phyloP scores from a whole-genome alignment of 2,113 vertebrate genomes.

The Motacilla alba region DNA sequence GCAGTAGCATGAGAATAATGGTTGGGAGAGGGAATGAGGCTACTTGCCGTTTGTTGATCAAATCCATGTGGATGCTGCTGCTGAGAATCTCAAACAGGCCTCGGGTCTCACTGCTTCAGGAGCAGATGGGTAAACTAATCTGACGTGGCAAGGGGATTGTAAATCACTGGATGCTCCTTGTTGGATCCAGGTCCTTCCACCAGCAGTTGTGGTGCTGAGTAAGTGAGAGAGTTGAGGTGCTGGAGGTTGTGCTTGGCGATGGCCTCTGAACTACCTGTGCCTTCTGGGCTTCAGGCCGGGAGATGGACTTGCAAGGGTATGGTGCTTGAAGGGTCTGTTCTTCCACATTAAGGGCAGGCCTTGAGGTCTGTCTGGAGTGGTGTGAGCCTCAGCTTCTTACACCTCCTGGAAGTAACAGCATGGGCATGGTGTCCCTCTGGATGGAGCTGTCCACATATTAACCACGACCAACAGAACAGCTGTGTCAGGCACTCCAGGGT shows the following conservation, averaged over 20 bases:
- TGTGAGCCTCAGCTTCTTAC: neutral
- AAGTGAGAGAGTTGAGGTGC: neutral
- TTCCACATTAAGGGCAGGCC: neutral
- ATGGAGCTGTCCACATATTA: neutral
- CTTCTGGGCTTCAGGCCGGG: neutral
- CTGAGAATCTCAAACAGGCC: neutral
- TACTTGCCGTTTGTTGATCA: neutral
- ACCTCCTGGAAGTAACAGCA: neutral
- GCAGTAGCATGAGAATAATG: neutral
- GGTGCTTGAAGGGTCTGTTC: neutral
- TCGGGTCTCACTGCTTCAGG: neutral
- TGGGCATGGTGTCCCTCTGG: neutral
- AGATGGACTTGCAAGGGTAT: neutral
- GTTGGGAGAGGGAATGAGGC: neutral
- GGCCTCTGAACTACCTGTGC: neutral
- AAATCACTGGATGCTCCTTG: neutral
- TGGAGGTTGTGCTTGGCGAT: neutral
- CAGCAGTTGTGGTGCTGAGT: neutral
- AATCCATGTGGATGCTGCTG: neutral
- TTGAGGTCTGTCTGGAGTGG: neutral
- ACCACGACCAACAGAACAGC: rapidly evolving
- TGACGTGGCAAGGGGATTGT: neutral
- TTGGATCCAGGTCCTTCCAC: neutral
- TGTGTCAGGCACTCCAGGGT: neutral
- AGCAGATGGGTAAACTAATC: neutral